Percentiles rank a stretch among this genome's conserved stretches.
phyloP scores from a whole-genome alignment of 2,113 vertebrate species.

The Heptranchias perlo region DNA sequence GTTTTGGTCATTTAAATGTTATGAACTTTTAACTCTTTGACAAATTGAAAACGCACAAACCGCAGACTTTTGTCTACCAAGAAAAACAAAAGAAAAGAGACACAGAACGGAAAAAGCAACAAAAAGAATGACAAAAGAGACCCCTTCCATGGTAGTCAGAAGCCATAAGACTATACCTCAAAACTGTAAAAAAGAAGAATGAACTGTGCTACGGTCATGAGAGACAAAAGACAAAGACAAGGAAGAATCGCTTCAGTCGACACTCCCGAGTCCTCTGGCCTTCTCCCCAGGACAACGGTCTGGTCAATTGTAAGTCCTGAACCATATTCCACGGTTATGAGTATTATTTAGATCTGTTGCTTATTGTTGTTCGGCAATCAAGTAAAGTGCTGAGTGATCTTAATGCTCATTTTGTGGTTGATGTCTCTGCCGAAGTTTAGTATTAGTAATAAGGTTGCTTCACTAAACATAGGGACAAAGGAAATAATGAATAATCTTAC shows the following conservation, averaged over 20 bases:
- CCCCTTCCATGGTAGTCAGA: neutral
- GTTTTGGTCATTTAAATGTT: neutral
- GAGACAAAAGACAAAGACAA: neutral
- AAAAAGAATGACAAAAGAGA: neutral
- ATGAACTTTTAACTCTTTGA: neutral
- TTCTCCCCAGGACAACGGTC: neutral
- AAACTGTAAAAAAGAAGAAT: too few species aligned
- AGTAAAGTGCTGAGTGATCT: neutral
- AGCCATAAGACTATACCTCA: neutral
- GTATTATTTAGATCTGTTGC: neutral
- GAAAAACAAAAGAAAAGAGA: neutral
- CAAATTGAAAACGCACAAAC: neutral
- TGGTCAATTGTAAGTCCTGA: too few species aligned
- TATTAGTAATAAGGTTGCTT: too few species aligned
- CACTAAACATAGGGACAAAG: too few species aligned
- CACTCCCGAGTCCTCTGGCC: neutral
- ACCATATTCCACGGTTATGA: neutral
- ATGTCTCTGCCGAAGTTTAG: too few species aligned
- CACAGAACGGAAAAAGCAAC: neutral
- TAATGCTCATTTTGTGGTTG: neutral
- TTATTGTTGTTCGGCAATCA: neutral
- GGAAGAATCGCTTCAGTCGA: neutral
- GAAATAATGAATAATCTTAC: too few species aligned
- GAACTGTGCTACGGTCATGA: neutral
- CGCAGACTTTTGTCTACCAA: neutral